A percentile compares a stretch with the other conserved stretches of the same genome.
These are phyloP conservation scores for Orius insidiosus DNA, from an alignment of 1,140 invertebrate species.

Conservation along the genomic window DNA sequence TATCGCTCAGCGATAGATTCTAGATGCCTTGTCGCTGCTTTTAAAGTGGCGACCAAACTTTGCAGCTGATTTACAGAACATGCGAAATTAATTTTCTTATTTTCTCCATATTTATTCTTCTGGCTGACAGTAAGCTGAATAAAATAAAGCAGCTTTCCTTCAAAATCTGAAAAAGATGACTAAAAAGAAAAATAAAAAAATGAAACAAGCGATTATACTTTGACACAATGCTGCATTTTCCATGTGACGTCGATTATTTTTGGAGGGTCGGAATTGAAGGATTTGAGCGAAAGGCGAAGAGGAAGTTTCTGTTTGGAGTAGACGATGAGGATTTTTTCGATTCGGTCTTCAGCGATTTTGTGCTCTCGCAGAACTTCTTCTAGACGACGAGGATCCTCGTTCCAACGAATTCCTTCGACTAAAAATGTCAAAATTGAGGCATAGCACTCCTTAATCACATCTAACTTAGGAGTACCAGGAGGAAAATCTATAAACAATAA, in stretches of 20 bases:
- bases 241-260: slow-evolving; percentile 6
- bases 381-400: background rate
- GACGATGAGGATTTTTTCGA: slow-evolving; percentile 6
- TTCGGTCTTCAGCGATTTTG: slow-evolving; percentile 3
- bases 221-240: slow-evolving; percentile 9
- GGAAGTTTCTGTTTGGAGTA: background rate
- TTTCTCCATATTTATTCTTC: background rate
- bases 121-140: slow-evolving; percentile 1
- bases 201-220: background rate
- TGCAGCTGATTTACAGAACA: slow-evolving; percentile 14
- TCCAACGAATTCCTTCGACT: slow-evolving; percentile 6
- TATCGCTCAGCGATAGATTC: slow-evolving; percentile 7
- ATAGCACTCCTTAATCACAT: slow-evolving; percentile 8
- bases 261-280: slow-evolving; percentile 2
- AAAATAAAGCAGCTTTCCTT: slow-evolving; percentile 10
- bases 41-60: slow-evolving; percentile 8
- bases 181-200: slow-evolving; percentile 6
- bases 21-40: slow-evolving; percentile 12
- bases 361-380: background rate
- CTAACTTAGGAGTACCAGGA: background rate
- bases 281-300: background rate
- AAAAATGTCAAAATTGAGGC: slow-evolving; percentile 1
- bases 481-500: background rate
- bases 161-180: slow-evolving; percentile 14
- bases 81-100: slow-evolving; percentile 4